These are phyloP conservation scores for Hemiprocne comata DNA, from an alignment of 2,113 vertebrate species.

Conservation along the genomic window DNA sequence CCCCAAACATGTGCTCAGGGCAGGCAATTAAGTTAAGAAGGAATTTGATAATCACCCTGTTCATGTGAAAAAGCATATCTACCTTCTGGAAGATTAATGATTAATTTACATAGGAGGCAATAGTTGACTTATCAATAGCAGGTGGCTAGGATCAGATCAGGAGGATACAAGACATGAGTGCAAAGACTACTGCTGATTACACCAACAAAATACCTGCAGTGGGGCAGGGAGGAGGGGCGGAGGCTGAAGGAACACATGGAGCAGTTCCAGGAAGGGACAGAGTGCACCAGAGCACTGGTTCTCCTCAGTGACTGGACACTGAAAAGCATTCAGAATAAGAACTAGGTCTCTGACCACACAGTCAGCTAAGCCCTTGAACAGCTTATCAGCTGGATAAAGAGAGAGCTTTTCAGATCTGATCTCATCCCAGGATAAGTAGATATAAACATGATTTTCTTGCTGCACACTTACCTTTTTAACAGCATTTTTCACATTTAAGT, in stretches of 20 bases:
- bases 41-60: not conserved
- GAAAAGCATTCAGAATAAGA: not conserved
- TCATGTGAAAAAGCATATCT: not conserved
- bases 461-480: not conserved
- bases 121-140: not conserved
- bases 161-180: not conserved
- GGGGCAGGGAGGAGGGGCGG: not conserved
- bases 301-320: not conserved
- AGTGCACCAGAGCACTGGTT: not conserved
- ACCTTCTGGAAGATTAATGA: not conserved
- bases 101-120: not conserved
- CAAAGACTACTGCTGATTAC: slow-evolving; percentile 22
- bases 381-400: slow-evolving; percentile 22
- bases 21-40: not conserved
- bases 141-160: not conserved
- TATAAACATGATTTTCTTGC: not conserved
- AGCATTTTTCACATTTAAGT: not conserved
- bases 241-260: not conserved
- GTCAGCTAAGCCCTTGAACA: slow-evolving; percentile 36
- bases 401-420: slow-evolving; percentile 31
- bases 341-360: not conserved
- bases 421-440: not conserved
- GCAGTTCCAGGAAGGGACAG: not conserved
- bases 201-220: not conserved
- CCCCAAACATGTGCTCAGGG: not conserved